Conservation (phyloP, 2,888 invertebrate species). For the Apamea anceps region DNA sequence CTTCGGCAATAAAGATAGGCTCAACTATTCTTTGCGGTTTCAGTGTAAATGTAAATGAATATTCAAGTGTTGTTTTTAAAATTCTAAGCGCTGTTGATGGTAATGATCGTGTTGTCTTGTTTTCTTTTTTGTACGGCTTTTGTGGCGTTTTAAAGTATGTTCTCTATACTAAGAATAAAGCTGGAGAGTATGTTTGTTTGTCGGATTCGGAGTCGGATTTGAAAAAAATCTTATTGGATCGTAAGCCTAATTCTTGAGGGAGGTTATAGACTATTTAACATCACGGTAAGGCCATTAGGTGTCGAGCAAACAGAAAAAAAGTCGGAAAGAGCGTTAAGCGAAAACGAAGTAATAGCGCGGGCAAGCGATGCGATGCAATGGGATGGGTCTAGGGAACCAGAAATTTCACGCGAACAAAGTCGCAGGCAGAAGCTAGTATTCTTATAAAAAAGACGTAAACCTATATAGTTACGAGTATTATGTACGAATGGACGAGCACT, state of each 20-base stretch:
- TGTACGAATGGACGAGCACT: conserved; percentile 22
- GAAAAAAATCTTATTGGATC: not conserved
- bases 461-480: conserved; percentile 38
- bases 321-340: not conserved
- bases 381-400: not conserved
- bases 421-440: not conserved
- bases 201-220: not conserved
- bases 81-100: conserved; percentile 55
- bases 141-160: conserved; percentile 1
- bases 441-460: conserved; percentile 27
- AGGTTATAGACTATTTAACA: not conserved
- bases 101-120: conserved; percentile 39
- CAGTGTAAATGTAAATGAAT: conserved; percentile 76
- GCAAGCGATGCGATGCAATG: not conserved
- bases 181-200: not conserved
- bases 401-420: not conserved
- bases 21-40: conserved; percentile 62
- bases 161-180: not conserved
- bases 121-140: conserved; percentile 22
- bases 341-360: not conserved
- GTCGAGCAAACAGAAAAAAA: not conserved
- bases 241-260: not conserved
- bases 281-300: not conserved
- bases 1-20: conserved; percentile 77
- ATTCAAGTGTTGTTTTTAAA: conserved; percentile 72